phyloP scores from a whole-genome alignment of 1,140 invertebrate species.

The Zaprionus ornatus region DNA sequence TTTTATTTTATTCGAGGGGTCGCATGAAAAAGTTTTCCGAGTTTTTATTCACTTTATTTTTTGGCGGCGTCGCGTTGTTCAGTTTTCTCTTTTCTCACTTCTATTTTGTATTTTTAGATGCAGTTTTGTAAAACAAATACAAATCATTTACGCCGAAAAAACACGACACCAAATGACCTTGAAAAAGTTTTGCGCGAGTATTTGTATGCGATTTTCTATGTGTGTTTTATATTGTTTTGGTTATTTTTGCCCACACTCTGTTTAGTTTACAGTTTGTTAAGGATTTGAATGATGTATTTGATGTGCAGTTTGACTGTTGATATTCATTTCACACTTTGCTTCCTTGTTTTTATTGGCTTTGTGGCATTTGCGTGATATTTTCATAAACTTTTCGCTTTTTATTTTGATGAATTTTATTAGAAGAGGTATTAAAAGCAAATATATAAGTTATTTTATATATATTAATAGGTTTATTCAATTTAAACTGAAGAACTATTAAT shows the following conservation, averaged over 20 bases:
- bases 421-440: neutral
- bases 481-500: too few species aligned
- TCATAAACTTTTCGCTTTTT: neutral
- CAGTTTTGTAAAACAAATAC: slow-evolving; percentile 64
- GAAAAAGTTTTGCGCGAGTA: slow-evolving; percentile 54
- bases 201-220: slow-evolving; percentile 27
- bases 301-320: slow-evolving; percentile 24
- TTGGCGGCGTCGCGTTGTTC: slow-evolving; percentile 27
- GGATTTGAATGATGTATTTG: slow-evolving; percentile 60
- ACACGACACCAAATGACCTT: slow-evolving; percentile 62
- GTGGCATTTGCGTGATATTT: slow-evolving; percentile 3
- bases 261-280: slow-evolving; percentile 52
- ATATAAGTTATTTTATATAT: too few species aligned
- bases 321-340: slow-evolving; percentile 25
- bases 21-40: slow-evolving; percentile 52
- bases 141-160: slow-evolving; percentile 57
- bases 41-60: slow-evolving; percentile 41
- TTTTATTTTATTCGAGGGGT: slow-evolving; percentile 65
- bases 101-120: slow-evolving; percentile 58
- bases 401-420: neutral
- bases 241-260: slow-evolving; percentile 45
- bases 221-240: slow-evolving; percentile 45
- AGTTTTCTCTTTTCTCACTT: slow-evolving; percentile 25
- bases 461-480: too few species aligned
- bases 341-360: neutral